These are phyloP conservation scores for Neoniphon sammara DNA, from an alignment of 2,797 vertebrate species.

Conservation along the genomic window DNA sequence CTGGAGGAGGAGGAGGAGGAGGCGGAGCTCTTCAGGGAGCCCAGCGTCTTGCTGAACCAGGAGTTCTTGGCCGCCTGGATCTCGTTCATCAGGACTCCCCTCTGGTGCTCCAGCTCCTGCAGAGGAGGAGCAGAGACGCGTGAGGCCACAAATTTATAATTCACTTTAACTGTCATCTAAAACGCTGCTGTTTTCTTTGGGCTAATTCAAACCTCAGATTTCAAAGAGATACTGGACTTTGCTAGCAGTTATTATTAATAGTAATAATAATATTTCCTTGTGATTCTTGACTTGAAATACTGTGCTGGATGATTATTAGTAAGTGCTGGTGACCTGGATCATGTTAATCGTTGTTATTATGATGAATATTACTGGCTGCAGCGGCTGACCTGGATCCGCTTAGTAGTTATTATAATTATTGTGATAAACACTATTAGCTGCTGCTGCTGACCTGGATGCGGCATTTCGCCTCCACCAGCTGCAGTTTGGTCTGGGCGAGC, in stretches of 20 bases:
- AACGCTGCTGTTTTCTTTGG: too few species aligned
- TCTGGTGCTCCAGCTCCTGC: conserved; percentile 98
- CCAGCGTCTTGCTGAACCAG: conserved; percentile 99
- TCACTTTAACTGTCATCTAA: too few species aligned
- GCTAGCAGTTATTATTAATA: too few species aligned
- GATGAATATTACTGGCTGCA: too few species aligned
- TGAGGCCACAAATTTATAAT: too few species aligned
- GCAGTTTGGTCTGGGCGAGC: conserved; percentile 97
- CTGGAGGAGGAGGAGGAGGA: conserved; percentile 81
- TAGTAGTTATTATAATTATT: not conserved
- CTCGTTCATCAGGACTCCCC: conserved; percentile 96
- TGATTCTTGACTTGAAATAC: too few species aligned
- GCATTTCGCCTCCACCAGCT: conserved; percentile 98
- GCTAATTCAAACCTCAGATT: too few species aligned
- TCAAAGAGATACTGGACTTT: too few species aligned
- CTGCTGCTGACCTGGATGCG: conserved; percentile 91
- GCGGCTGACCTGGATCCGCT: not conserved
- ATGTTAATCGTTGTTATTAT: too few species aligned
- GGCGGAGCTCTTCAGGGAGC: conserved; percentile 94
- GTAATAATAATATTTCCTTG: too few species aligned
- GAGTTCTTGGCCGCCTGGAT: conserved; percentile 99
- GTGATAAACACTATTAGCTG: not conserved
- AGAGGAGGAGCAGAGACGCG: not conserved
- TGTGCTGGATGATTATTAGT: not conserved
- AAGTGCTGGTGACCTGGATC: not conserved